A percentile compares a stretch with the other conserved stretches of the same genome.
These are phyloP conservation scores for Nomada ferruginata DNA, from an alignment of 2,888 invertebrate genomes.

Conservation along the genomic window DNA sequence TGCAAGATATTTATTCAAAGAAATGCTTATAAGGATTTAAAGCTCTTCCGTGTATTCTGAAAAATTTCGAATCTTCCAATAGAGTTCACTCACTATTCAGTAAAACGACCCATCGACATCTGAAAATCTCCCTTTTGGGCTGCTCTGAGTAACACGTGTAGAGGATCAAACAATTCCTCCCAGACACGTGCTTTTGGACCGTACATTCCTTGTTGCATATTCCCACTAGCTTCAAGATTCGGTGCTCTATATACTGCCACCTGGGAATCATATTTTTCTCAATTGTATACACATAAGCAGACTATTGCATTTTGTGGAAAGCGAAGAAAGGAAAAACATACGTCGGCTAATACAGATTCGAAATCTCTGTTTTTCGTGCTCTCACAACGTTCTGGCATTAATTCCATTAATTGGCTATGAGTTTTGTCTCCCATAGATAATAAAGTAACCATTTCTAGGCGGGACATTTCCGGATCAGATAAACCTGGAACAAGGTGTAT, in stretches of 20 bases:
- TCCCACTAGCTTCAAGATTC: constrained; percentile 92
- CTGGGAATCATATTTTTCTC: constrained; percentile 81
- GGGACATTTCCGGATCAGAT: constrained; percentile 88
- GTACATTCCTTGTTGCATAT: constrained; percentile 93
- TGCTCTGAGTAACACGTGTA: constrained; percentile 95
- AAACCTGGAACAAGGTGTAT: constrained; percentile 83
- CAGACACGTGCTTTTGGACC: constrained; percentile 94
- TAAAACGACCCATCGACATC: constrained; percentile 96
- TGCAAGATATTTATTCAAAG: constrained; percentile 4
- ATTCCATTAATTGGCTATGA: constrained; percentile 96
- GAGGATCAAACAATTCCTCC: constrained; percentile 96
- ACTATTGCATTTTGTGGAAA: constrained; percentile 2
- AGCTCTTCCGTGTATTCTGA: not conserved
- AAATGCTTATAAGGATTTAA: not conserved
- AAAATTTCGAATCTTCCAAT: not conserved
- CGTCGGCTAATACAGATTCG: constrained; percentile 93
- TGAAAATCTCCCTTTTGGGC: constrained; percentile 97
- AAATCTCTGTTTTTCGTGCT: constrained; percentile 95
- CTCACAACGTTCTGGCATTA: constrained; percentile 98
- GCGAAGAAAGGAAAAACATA: constrained; percentile 76
- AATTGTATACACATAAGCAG: constrained; percentile 1
- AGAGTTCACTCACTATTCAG: constrained; percentile 89
- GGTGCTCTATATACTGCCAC: constrained; percentile 95
- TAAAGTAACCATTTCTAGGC: constrained; percentile 96
- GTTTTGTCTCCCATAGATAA: constrained; percentile 97